Evolutionary conservation across 2,888 invertebrate species (phyloP).

Genomic region (Lottia gigantea): DNA sequence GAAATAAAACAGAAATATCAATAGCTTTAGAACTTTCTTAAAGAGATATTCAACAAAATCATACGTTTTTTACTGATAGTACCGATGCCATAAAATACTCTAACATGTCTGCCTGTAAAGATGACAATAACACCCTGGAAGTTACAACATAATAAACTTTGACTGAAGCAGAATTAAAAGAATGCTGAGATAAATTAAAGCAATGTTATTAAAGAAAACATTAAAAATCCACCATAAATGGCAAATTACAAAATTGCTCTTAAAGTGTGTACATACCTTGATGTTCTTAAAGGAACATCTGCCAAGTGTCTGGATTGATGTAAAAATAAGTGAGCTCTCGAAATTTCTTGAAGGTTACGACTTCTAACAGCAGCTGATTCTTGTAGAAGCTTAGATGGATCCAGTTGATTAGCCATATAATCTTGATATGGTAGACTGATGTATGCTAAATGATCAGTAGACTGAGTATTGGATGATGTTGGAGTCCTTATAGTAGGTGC

Average conservation of each 20-base stretch:
- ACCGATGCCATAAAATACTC: no score
- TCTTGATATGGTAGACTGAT: conserved; percentile 12
- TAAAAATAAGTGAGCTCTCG: conserved; percentile 38
- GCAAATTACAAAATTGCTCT: no score
- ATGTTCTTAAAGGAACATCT: neutral
- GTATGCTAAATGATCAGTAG: neutral
- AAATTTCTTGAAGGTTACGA: conserved; percentile 43
- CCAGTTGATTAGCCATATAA: conserved; percentile 25
- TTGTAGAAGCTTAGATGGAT: conserved; percentile 42
- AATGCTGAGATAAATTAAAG: no score
- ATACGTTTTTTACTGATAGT: no score
- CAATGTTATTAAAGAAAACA: no score
- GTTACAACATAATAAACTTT: no score
- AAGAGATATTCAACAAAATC: no score
- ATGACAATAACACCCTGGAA: no score
- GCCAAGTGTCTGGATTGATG: conserved; percentile 3
- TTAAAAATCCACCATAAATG: no score
- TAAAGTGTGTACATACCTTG: neutral
- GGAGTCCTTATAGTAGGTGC: neutral
- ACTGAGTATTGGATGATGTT: neutral
- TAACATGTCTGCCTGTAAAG: no score
- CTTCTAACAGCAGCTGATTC: conserved; percentile 45
- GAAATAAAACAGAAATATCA: neutral
- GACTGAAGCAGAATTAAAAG: no score
- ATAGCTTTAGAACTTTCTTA: no score